A percentile compares a stretch with the other conserved stretches of the same genome.
phyloP scores from a whole-genome alignment of 2,888 invertebrate genomes.

The Leucophenga montana region DNA sequence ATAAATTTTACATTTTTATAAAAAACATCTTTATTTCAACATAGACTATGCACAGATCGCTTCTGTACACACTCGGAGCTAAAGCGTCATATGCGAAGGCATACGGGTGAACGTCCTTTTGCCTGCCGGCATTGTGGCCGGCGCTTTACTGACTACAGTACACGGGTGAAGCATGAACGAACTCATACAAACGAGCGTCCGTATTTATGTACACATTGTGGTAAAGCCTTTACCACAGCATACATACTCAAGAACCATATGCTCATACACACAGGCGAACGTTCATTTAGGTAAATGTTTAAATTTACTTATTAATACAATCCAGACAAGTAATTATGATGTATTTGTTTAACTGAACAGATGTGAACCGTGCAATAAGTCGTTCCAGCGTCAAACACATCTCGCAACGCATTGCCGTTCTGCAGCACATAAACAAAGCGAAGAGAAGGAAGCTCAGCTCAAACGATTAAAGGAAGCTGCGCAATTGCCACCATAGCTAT shows the following conservation, averaged over 20 bases:
- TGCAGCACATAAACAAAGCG: conserved; percentile 67
- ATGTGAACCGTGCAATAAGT: conserved; percentile 68
- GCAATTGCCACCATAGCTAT: too few species aligned
- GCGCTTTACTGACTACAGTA: conserved; percentile 63
- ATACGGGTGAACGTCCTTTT: conserved; percentile 65
- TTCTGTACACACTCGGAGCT: conserved; percentile 64
- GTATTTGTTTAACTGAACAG: conserved; percentile 43
- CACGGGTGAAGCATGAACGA: conserved; percentile 62
- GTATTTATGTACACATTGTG: conserved; percentile 59
- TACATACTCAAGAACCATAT: conserved; percentile 68
- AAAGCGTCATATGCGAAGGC: conserved; percentile 64
- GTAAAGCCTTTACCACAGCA: conserved; percentile 63
- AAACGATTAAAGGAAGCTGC: too few species aligned
- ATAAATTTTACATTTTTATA: too few species aligned
- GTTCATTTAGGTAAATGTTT: conserved; percentile 56
- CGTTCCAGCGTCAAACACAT: conserved; percentile 69
- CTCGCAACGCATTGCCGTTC: conserved; percentile 68
- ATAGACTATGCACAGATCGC: conserved; percentile 61
- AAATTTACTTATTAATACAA: neutral
- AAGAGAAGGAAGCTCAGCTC: conserved; percentile 43
- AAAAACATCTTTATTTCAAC: conserved; percentile 4
- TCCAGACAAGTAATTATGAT: neutral
- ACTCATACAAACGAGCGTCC: conserved; percentile 68
- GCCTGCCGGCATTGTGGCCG: conserved; percentile 62
- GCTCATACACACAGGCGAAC: conserved; percentile 65